Base-by-base conservation (phyloP, 2,113 vertebrate species). In the Sinocyclocheilus maitianheensis region DNA sequence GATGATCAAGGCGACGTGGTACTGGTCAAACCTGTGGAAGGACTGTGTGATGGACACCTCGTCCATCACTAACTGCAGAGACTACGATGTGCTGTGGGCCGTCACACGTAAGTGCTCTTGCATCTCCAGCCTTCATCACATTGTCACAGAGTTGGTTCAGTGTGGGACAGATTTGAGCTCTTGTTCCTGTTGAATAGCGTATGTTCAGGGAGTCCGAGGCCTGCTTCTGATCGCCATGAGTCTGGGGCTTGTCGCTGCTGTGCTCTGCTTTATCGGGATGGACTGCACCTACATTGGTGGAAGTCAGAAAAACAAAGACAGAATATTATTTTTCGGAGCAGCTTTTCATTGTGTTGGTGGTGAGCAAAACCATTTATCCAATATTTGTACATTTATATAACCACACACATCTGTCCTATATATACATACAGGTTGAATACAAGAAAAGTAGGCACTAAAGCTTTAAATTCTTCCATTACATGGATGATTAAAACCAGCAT, bases 1-100 rank as follows among this genome's bases (percentile, higher is more conserved):
- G 62, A 91, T 98, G 90, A 97, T 99, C 93, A 98, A 94, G 92
- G 97, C 96, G 77, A 95, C 96, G 86, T 98, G 97, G 94, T 97
- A 96, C 91, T 98, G 96, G 95, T 96, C 98, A 92, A 98, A 96
- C 88, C 93, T 98, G 77, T 98, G 97, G 97, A 97, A 95, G 92
- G 96, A 96, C 11, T 99, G 97, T 91, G 96, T 94, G 76, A 96
- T 95, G 30, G 97, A 98, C 87, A 96, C 97, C 89, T 96, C 97
- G 0, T 95, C 96, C 1, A 92, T 98, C 80, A 94, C 94, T 91
- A 96, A 96, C 95, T 98, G 98, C 90, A 96, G 94, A 91, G 97
- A 98, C 84, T 98, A 96, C 86, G 94, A 96, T 13, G 96, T 95
- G 76, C 95, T 98, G 93, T 97, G 97, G 96, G 93, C 91, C 18